Evolutionary conservation across 2,888 invertebrate genomes (phyloP).

Genomic region (Saturnia pavonia): DNA sequence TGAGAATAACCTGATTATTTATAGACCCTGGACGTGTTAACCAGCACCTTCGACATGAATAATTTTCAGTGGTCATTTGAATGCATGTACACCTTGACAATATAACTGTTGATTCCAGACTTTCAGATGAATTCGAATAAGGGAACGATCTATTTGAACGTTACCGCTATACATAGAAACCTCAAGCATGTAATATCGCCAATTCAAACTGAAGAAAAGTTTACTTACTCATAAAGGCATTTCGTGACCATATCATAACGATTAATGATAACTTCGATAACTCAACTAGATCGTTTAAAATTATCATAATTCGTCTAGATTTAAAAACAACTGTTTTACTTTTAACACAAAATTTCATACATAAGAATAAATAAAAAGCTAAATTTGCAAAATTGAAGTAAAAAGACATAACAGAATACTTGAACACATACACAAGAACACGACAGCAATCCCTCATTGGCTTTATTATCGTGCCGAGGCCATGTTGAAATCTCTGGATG

Average conservation of each 20-base stretch:
- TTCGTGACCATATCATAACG: too few species aligned
- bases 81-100: background rate
- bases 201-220: too few species aligned
- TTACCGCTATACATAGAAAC: too few species aligned
- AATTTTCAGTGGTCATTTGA: background rate
- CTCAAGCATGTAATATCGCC: too few species aligned
- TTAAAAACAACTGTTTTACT: background rate
- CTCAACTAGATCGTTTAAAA: too few species aligned
- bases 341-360: background rate
- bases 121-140: background rate
- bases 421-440: background rate
- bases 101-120: background rate
- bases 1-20: background rate
- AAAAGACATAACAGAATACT: background rate
- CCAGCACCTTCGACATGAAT: background rate
- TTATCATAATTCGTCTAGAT: background rate
- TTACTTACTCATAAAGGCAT: too few species aligned
- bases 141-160: background rate
- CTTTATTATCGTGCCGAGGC: conserved; percentile 58
- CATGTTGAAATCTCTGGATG: conserved; percentile 61
- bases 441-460: conserved; percentile 50
- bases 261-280: too few species aligned
- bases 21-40: background rate
- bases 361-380: background rate
- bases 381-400: background rate